These are phyloP conservation scores for Nothocercus julius DNA, from an alignment of 2,113 vertebrate species.

Conservation along the genomic window DNA sequence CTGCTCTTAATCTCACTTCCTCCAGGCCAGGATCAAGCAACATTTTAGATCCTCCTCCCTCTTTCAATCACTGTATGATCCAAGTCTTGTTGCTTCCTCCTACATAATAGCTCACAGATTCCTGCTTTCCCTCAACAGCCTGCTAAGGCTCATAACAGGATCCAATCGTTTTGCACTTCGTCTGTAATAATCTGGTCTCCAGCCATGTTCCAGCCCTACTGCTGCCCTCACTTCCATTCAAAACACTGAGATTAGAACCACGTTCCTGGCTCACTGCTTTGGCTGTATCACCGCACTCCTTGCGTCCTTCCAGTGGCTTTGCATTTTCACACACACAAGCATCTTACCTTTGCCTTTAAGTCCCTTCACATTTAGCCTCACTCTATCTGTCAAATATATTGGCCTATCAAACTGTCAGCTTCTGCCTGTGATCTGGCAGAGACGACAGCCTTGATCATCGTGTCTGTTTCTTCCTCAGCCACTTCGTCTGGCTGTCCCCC, in stretches of 20 bases:
- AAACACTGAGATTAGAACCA: constrained; percentile 6
- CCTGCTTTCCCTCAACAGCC: neutral
- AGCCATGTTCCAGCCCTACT: neutral
- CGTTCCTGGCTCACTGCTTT: neutral
- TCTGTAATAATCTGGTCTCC: constrained; percentile 4
- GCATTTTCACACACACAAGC: neutral
- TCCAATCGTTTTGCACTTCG: neutral
- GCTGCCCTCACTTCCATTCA: neutral
- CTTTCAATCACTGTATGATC: neutral
- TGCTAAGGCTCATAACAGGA: neutral
- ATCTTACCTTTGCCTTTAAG: constrained; percentile 1
- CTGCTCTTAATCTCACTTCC: neutral
- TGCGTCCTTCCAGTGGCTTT: neutral
- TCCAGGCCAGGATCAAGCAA: neutral
- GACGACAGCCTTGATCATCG: neutral
- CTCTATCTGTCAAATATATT: constrained; percentile 12
- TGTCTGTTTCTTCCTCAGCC: neutral
- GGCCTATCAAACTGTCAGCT: constrained; percentile 4
- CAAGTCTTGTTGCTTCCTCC: neutral
- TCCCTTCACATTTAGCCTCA: neutral
- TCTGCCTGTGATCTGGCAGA: constrained; percentile 1
- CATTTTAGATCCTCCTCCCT: neutral
- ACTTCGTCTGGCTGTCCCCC: neutral
- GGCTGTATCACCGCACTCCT: neutral
- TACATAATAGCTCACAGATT: constrained; percentile 22